Evolutionary conservation across 2,888 invertebrate genomes (phyloP), one percentile per base, ranked within the genome.

Genomic region (Cylindroiulus punctatus): DNA sequence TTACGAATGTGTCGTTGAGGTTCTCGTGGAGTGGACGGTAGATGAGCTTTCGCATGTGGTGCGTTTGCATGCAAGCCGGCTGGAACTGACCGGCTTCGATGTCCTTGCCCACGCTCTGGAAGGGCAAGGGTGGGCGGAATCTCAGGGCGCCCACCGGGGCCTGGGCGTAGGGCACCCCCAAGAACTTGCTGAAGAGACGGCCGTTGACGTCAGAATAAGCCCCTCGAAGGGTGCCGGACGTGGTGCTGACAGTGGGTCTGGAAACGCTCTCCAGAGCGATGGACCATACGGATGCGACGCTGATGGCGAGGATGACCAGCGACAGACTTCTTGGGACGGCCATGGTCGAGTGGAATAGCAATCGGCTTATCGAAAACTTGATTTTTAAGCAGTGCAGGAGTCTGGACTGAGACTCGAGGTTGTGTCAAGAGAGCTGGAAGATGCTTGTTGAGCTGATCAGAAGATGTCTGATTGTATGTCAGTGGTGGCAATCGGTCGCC

Each of bases 51-150:
- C 85, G 52, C 30, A 88, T 14, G 85, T 89, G 90, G 5, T 86
- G 87, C 30, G 88, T 88, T 84, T 90, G 90, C 52, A 88, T 86
- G 86, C 90, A 90, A 10, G 88, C 87, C 17, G 89, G 87, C 0
- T 83, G 88, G 40, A 88, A 88, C 30, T 85, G 10, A 14, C 87
- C 84, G 1, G 88, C 88, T 19, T 88, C 87, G 30, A 88, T 83
- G n/a, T 92, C 92, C 5, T 22, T 93, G 91, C 0, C 93, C 93
- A 32, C 94, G 94, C 89, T 94, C 93, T 86, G 52, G 10, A 89
- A 83, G 17, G 82, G 52, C 40, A 88, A 57, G 7, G 89, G 89
- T 8, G 86, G 87, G 19, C 84, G 76, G 85, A 89, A 89, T n/a
- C 89, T 86, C 12, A 88, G 87, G 26, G 81, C 32, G 2, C 88